Evolutionary conservation across 2,797 vertebrate genomes (phyloP).

Genomic region (Neosilurus mollespiculum): DNA sequence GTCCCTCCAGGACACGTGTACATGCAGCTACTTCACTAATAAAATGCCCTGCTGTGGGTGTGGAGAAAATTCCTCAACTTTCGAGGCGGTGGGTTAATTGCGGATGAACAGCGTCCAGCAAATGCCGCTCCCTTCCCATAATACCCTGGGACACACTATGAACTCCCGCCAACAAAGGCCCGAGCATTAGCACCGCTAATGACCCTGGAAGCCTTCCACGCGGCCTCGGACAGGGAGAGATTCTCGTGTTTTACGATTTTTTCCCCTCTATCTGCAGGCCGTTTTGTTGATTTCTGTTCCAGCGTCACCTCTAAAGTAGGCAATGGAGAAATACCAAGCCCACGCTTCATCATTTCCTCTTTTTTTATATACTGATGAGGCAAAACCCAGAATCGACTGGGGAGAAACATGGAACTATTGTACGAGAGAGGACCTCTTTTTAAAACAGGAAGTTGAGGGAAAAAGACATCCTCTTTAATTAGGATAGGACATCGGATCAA

Average conservation of each 20-base stretch:
- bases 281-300: constrained; percentile 47
- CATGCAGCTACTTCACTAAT: constrained; percentile 1
- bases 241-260: constrained; percentile 40
- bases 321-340: constrained; percentile 43
- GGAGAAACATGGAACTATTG: constrained; percentile 28
- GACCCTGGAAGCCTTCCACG: constrained; percentile 52
- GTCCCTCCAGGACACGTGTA: background rate
- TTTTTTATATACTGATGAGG: constrained; percentile 29
- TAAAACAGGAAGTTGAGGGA: constrained; percentile 36
- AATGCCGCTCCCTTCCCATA: constrained; percentile 33
- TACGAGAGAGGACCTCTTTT: constrained; percentile 31
- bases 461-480: constrained; percentile 29
- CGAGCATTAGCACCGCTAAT: constrained; percentile 51
- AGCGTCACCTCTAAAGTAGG: constrained; percentile 38
- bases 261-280: constrained; percentile 35
- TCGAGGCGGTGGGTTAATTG: constrained; percentile 30
- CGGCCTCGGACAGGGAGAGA: constrained; percentile 36
- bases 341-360: constrained; percentile 42
- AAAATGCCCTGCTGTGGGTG: constrained; percentile 33
- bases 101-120: constrained; percentile 22
- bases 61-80: constrained; percentile 35
- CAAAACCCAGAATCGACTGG: constrained; percentile 25
- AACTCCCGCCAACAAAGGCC: constrained; percentile 55
- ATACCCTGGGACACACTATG: constrained; percentile 56
- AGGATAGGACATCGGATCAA: constrained; percentile 43